These are phyloP conservation scores for Syngnathus floridae DNA, from an alignment of 2,113 vertebrate species.

Conservation along the genomic window DNA sequence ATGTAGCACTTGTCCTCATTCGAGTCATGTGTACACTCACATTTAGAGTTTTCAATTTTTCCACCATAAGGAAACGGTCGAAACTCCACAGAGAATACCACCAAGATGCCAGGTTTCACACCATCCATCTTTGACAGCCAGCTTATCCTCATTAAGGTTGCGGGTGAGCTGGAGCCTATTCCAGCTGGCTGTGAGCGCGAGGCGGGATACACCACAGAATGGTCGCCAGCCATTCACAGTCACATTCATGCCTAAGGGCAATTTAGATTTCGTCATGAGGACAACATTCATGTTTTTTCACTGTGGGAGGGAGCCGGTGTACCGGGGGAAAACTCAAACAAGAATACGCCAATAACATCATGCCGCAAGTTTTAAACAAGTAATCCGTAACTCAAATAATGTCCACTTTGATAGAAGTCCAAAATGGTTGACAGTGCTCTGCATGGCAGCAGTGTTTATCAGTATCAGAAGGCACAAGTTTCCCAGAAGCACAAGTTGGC, in stretches of 20 bases:
- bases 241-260: neutral
- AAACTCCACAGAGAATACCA: neutral
- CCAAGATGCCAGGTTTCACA: neutral
- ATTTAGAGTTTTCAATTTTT: neutral
- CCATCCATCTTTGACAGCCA: neutral
- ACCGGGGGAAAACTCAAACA: neutral
- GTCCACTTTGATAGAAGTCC: neutral
- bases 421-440: neutral
- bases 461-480: neutral
- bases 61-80: neutral
- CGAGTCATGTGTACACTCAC: neutral
- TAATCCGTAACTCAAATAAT: neutral
- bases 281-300: neutral
- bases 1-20: neutral
- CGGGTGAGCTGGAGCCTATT: neutral
- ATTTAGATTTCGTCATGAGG: neutral
- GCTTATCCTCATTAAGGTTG: neutral
- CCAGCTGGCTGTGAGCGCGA: neutral
- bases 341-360: neutral
- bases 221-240: neutral
- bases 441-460: slow-evolving; percentile 3
- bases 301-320: neutral
- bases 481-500: neutral
- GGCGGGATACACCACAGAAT: neutral
- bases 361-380: neutral